phyloP scores from a whole-genome alignment of 2,888 invertebrate genomes.

The Dasysyrphus albostriatus region DNA sequence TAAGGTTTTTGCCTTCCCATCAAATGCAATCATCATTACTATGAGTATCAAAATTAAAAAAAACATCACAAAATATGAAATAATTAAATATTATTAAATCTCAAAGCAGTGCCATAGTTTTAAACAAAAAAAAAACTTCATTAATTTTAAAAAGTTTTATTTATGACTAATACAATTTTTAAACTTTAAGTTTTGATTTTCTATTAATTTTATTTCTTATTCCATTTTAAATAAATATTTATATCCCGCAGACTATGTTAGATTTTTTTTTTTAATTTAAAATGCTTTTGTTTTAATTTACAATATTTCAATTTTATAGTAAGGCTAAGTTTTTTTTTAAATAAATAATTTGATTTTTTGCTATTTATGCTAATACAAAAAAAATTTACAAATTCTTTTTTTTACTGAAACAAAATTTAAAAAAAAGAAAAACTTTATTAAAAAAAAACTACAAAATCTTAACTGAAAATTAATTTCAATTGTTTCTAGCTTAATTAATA shows the following conservation, averaged over 20 bases:
- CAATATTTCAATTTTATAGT: neutral
- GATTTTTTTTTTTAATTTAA: slow-evolving; percentile 37
- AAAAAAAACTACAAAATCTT: neutral
- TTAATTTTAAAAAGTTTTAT: neutral
- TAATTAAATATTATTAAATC: too few relatives aligned
- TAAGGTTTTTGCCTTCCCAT: too few relatives aligned
- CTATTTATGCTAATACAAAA: slow-evolving; percentile 35
- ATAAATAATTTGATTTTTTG: slow-evolving; percentile 40
- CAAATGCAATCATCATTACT: too few relatives aligned
- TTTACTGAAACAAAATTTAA: slow-evolving; percentile 19
- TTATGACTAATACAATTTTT: neutral
- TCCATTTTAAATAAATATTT: slow-evolving; percentile 26
- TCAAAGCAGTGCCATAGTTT: slow-evolving; percentile 39
- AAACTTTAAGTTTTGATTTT: neutral
- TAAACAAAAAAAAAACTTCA: neutral
- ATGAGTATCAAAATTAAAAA: too few relatives aligned
- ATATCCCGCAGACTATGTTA: neutral
- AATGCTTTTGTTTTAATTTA: slow-evolving; percentile 14
- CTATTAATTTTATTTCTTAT: slow-evolving; percentile 36
- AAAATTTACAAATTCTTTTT: neutral
- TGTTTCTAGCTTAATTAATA: slow-evolving; percentile 59
- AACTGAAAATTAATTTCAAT: slow-evolving; percentile 46
- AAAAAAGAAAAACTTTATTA: neutral
- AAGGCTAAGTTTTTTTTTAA: slow-evolving; percentile 25
- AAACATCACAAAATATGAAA: too few relatives aligned